phyloP scores from a whole-genome alignment of 2,888 invertebrate genomes.

The Leptinotarsa haldemani region DNA sequence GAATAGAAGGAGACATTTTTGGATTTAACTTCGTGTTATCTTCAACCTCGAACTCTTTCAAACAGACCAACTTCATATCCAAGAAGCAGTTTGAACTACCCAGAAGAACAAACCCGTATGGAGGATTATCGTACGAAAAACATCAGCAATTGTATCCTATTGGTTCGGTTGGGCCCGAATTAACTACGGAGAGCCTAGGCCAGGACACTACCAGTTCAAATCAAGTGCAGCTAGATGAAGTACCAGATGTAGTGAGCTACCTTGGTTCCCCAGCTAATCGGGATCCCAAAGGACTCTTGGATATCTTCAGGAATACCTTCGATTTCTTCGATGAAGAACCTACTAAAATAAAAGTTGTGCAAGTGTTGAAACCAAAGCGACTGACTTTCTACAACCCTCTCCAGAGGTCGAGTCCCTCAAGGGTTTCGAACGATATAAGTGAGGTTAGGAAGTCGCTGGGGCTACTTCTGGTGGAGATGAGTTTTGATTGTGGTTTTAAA shows the following conservation, averaged over 20 bases:
- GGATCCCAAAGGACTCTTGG: constrained; percentile 32
- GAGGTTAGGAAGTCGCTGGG: constrained; percentile 62
- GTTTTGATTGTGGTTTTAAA: constrained; percentile 66
- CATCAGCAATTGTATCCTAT: not conserved
- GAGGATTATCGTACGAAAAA: not conserved
- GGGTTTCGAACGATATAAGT: constrained; percentile 22
- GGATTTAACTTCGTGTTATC: constrained; percentile 74
- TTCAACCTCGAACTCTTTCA: constrained; percentile 62
- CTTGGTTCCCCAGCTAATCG: constrained; percentile 15
- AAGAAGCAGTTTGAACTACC: constrained; percentile 27
- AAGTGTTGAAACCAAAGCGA: constrained; percentile 24
- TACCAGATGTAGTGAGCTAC: constrained; percentile 27
- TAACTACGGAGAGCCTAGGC: not conserved
- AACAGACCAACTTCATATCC: constrained; percentile 12
- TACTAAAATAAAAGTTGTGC: constrained; percentile 27
- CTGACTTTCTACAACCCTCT: constrained; percentile 3
- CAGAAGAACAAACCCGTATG: not conserved
- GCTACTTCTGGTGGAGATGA: constrained; percentile 65
- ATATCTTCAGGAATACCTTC: constrained; percentile 31
- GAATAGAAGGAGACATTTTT: constrained; percentile 76
- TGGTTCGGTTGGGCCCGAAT: not conserved
- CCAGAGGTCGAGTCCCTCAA: constrained; percentile 3
- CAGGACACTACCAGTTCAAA: constrained; percentile 14
- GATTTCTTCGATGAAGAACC: constrained; percentile 20
- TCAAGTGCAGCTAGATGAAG: constrained; percentile 13